phyloP scores from a whole-genome alignment of 1,140 invertebrate species.

The Samia ricini region DNA sequence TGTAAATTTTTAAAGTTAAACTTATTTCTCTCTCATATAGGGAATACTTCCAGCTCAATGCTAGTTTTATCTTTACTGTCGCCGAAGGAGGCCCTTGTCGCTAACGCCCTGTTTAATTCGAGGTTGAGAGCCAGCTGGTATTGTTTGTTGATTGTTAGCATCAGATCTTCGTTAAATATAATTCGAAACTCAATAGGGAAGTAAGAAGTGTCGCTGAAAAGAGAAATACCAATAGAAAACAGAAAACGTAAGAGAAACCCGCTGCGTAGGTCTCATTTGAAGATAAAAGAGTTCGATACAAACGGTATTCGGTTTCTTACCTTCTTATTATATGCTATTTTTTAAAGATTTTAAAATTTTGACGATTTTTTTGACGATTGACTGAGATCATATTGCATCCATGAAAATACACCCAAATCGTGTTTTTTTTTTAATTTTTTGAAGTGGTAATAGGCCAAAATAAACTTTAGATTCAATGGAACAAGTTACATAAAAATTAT shows the following conservation, averaged over 20 bases:
- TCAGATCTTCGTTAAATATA: constrained; percentile 22
- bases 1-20: constrained; percentile 29
- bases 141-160: constrained; percentile 27
- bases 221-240: constrained; percentile 17
- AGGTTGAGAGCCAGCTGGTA: constrained; percentile 27
- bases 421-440: too few species aligned
- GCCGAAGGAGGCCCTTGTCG: constrained; percentile 22
- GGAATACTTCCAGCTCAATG: constrained; percentile 24
- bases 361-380: too few species aligned
- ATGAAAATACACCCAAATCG: too few species aligned
- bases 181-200: constrained; percentile 26
- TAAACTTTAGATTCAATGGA: too few species aligned
- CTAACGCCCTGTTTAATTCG: constrained; percentile 4
- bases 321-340: too few species aligned
- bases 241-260: constrained; percentile 26
- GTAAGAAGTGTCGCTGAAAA: constrained; percentile 16
- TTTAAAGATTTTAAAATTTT: too few species aligned
- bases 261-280: too few species aligned
- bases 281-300: too few species aligned
- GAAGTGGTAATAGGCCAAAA: too few species aligned
- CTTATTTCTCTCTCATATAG: constrained; percentile 20
- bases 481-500: too few species aligned
- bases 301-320: too few species aligned
- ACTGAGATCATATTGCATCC: too few species aligned
- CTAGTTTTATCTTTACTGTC: constrained; percentile 22